Conservation (phyloP, 2,888 invertebrate species). For the Dryocosmus kuriphilus region DNA sequence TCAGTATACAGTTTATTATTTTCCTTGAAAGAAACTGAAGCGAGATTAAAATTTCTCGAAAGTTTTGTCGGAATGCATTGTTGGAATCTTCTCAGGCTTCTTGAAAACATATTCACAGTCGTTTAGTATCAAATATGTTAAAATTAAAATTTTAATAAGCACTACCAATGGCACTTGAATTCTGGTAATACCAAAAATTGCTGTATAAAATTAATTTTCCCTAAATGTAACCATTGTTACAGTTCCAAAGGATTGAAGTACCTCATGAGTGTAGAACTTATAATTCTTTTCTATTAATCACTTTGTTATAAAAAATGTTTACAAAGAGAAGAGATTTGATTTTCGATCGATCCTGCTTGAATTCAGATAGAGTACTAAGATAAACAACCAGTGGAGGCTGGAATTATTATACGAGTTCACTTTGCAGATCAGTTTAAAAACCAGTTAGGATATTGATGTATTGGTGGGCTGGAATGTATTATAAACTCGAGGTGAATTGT, state of each 20-base stretch:
- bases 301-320: not conserved
- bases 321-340: not conserved
- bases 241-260: not conserved
- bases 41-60: slow-evolving; percentile 50
- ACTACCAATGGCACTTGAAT: not conserved
- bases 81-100: slow-evolving; percentile 19
- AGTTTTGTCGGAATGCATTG: slow-evolving; percentile 35
- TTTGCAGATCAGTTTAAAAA: slow-evolving; percentile 64
- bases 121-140: slow-evolving; percentile 14
- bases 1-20: slow-evolving; percentile 30
- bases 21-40: slow-evolving; percentile 27
- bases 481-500: slow-evolving; percentile 26
- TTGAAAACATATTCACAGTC: slow-evolving; percentile 42
- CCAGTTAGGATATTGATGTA: slow-evolving; percentile 62
- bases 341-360: slow-evolving; percentile 47
- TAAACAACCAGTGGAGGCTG: slow-evolving; percentile 60
- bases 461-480: slow-evolving; percentile 35
- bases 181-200: not conserved
- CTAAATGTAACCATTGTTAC: not conserved
- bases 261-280: not conserved
- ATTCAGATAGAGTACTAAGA: slow-evolving; percentile 52
- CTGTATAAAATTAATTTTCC: not conserved
- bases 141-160: not conserved
- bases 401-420: slow-evolving; percentile 60
- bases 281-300: not conserved